phyloP scores from a whole-genome alignment of 2,113 vertebrate species.

The Polypterus bichir region DNA sequence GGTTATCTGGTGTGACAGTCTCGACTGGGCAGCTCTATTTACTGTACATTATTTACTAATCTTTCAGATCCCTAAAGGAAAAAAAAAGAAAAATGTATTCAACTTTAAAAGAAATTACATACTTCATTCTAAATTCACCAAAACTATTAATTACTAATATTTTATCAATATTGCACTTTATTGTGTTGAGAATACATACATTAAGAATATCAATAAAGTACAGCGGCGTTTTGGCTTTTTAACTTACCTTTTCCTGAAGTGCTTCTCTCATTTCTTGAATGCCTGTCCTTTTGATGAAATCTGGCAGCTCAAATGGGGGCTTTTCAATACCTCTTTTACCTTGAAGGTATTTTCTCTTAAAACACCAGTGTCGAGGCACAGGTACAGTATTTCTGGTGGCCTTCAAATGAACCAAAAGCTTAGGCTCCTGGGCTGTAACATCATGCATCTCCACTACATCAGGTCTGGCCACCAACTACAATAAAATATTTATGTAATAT shows the following conservation, averaged over 20 bases:
- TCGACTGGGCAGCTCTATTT: too few species aligned
- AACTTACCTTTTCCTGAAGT: constrained; percentile 76
- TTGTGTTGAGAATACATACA: too few species aligned
- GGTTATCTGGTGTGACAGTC: too few species aligned
- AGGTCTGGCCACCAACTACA: constrained; percentile 72
- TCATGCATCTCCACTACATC: constrained; percentile 94
- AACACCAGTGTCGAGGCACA: constrained; percentile 66
- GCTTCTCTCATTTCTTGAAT: constrained; percentile 94
- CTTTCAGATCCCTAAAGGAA: too few species aligned
- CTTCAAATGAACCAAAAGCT: constrained; percentile 82
- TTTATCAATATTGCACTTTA: too few species aligned
- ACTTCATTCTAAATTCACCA: too few species aligned
- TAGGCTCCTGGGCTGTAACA: constrained; percentile 81
- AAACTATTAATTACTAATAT: too few species aligned
- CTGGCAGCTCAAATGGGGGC: constrained; percentile 78
- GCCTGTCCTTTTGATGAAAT: constrained; percentile 82
- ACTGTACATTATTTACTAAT: too few species aligned
- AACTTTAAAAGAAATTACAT: too few species aligned
- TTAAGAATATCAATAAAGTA: too few species aligned
- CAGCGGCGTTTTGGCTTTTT: too few species aligned
- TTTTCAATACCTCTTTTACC: constrained; percentile 90
- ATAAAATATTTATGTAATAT: not conserved
- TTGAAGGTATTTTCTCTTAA: constrained; percentile 70
- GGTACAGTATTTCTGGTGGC: constrained; percentile 84
- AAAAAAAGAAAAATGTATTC: too few species aligned